Percentiles rank a stretch among this genome's conserved stretches.
These are phyloP conservation scores for Athripsodes cinereus DNA, from an alignment of 2,888 invertebrate genomes.

Conservation along the genomic window DNA sequence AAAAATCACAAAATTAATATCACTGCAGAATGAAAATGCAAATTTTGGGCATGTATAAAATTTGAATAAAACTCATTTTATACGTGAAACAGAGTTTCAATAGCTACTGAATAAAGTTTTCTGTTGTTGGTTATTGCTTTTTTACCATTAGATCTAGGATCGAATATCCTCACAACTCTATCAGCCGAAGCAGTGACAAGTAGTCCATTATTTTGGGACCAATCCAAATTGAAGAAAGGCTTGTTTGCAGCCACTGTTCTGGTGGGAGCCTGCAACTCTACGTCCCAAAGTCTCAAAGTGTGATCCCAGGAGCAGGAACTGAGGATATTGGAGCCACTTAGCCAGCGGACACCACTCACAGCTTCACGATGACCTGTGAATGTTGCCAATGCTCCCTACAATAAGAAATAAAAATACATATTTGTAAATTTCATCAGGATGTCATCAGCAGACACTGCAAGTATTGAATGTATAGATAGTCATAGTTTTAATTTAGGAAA, in stretches of 20 bases:
- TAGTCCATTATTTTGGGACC: constrained; percentile 68
- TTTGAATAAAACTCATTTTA: no score
- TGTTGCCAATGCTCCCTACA: constrained; percentile 76
- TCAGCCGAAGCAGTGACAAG: constrained; percentile 88
- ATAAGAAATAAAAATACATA: neutral
- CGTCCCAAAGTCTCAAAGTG: constrained; percentile 90
- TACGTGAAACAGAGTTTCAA: no score
- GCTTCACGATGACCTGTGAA: constrained; percentile 91
- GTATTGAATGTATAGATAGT: no score
- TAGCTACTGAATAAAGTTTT: no score
- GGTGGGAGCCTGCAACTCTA: constrained; percentile 57
- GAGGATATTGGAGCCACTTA: constrained; percentile 69
- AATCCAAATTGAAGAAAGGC: constrained; percentile 81
- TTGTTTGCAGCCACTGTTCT: constrained; percentile 63
- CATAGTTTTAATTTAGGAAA: no score
- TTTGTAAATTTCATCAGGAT: no score
- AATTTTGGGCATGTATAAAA: no score
- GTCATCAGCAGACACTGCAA: no score
- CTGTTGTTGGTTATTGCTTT: no score
- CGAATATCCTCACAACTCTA: constrained; percentile 83
- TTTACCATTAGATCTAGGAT: constrained; percentile 80
- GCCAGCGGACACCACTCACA: constrained; percentile 81
- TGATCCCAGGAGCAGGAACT: constrained; percentile 94
- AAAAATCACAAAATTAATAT: no score
- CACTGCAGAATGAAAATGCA: no score